These are phyloP conservation scores for Saimiri boliviensis DNA, from an alignment of 2,113 vertebrate species.

Conservation along the genomic window DNA sequence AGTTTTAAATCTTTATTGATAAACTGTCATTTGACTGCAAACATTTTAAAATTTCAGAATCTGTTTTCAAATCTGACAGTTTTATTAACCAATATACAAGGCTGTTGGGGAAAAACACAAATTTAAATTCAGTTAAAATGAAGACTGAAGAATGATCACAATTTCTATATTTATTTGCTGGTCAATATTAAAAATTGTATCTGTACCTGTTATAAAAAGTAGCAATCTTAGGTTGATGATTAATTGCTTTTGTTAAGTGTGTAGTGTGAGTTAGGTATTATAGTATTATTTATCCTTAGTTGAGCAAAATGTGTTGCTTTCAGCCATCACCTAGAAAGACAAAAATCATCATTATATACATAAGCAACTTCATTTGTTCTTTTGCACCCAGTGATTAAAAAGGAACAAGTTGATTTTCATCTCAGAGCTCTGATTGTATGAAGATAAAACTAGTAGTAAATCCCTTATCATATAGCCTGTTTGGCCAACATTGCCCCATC, in stretches of 20 bases:
- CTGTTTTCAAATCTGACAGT: neutral
- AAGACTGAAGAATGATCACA: neutral
- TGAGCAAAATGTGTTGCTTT: neutral
- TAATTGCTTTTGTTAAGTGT: neutral
- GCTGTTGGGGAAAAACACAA: neutral
- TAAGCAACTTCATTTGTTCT: neutral
- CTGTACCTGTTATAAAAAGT: neutral
- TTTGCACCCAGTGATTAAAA: neutral
- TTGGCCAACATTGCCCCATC: neutral
- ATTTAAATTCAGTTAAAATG: neutral
- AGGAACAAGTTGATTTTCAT: neutral
- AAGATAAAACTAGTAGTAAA: neutral
- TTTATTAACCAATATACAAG: constrained; percentile 20
- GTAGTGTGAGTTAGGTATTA: neutral
- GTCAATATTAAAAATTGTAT: neutral
- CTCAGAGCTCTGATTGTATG: neutral
- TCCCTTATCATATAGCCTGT: neutral
- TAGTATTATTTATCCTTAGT: neutral
- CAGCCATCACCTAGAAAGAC: neutral
- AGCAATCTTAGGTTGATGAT: neutral
- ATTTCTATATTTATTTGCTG: neutral
- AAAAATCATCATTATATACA: neutral
- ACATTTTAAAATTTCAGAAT: constrained; percentile 20
- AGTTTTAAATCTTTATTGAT: neutral
- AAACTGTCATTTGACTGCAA: neutral